These are phyloP conservation scores for Bombus confusus DNA, from an alignment of 1,140 invertebrate species.

Conservation along the genomic window DNA sequence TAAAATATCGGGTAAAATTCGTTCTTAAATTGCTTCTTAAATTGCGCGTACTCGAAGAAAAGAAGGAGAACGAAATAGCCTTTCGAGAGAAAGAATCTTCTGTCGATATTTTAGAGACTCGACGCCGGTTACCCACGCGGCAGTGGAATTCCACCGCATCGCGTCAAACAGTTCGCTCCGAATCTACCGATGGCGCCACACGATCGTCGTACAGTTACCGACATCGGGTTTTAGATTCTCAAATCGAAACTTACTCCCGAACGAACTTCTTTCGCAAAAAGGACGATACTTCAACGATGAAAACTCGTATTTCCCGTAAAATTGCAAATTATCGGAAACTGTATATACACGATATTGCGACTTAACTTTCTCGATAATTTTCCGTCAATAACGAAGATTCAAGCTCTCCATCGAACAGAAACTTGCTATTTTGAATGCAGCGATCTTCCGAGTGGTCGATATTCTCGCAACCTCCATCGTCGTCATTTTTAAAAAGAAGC, in stretches of 20 bases:
- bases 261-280: background rate
- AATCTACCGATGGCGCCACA: constrained; percentile 54
- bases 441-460: background rate
- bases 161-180: constrained; percentile 2
- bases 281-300: background rate
- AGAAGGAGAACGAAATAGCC: background rate
- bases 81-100: background rate
- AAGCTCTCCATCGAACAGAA: background rate
- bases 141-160: background rate
- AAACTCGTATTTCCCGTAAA: background rate
- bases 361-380: background rate
- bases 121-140: fast-evolving
- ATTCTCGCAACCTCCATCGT: background rate
- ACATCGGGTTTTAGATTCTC: background rate
- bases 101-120: background rate
- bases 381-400: background rate
- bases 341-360: too few species aligned
- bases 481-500: too few species aligned
- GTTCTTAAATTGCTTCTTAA: too few species aligned
- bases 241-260: background rate
- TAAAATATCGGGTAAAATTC: too few species aligned
- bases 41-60: too few species aligned
- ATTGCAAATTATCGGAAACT: too few species aligned
- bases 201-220: constrained; percentile 25
- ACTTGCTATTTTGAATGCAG: too few species aligned